These are phyloP conservation scores for Eutrigla gurnardus DNA, from an alignment of 2,797 vertebrate genomes.

Conservation along the genomic window DNA sequence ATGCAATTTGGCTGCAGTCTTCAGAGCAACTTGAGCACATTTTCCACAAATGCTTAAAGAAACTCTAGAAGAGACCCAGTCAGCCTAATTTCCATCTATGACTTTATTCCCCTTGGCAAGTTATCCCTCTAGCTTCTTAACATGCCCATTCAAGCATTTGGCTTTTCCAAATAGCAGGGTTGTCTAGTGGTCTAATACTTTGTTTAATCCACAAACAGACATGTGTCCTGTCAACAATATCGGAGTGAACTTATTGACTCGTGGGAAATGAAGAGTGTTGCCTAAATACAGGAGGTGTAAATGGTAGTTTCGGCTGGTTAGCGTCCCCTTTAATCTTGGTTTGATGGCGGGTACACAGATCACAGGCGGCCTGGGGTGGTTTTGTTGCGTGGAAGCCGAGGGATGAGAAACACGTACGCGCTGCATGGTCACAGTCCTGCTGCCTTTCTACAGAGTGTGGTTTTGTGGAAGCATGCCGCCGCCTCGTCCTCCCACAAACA, in stretches of 20 bases:
- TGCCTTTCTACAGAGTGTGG: constrained; percentile 2
- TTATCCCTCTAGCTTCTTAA: background rate
- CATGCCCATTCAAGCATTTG: background rate
- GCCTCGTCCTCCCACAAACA: background rate
- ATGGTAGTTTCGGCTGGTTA: no score
- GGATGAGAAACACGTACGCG: background rate
- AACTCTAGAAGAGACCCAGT: background rate
- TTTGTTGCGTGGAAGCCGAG: constrained; percentile 1
- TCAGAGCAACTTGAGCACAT: constrained; percentile 14
- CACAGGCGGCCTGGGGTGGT: background rate
- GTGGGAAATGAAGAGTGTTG: no score
- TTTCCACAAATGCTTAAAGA: constrained; percentile 24
- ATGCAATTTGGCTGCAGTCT: constrained; percentile 14
- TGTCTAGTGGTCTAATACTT: background rate
- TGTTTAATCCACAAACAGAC: constrained; percentile 16
- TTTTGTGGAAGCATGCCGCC: constrained; percentile 23
- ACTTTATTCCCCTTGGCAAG: background rate
- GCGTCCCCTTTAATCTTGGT: constrained; percentile 31
- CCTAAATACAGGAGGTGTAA: no score
- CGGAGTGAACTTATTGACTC: no score
- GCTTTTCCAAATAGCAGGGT: background rate
- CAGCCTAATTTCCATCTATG: background rate
- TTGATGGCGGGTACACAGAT: background rate
- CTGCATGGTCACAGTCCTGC: background rate
- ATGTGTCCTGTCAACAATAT: background rate